Base-by-base conservation (phyloP, 1,140 invertebrate species). In the Cherax destructor region DNA sequence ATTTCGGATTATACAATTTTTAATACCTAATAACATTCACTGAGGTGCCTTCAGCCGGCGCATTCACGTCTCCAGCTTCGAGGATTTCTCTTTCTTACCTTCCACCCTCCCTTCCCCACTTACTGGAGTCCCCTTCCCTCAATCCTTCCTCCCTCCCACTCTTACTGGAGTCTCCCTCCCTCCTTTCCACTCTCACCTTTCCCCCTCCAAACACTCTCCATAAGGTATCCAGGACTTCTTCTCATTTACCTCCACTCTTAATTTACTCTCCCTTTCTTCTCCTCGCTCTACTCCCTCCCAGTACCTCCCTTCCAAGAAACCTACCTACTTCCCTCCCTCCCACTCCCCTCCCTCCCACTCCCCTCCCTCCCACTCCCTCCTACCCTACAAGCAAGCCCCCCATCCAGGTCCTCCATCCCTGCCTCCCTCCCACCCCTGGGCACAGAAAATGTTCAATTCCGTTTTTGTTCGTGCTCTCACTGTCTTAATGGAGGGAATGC, bases 401-500 rank as follows among this genome's bases (percentile, higher is more conserved):
- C 61, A 50, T 52, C 59, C 30, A 41, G 30, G 30, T 41, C 52
- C 52, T 56, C 52, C 30, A 1, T 24, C 59, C 41, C 41, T 24
- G 18, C 5, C 21, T 30, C 77, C 50, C 52, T 61, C 52, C 74
- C 76, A 4, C 30, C 77, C 47, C 59, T 13, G 59, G 84, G 84
- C 69, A 30, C 30, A 30, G 18, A 86, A 86, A 86, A 86, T 86
- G 84, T 86, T 86, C 84, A 86, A 86, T 86, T 86, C 84, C 50
- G 21, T 77, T 77, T 86, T 86, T 76, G 49, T 86, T 77, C 84
- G 50, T 11, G 3, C 49, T 52, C 49, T 61, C 49, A 59, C 24
- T 52, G 84, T 77, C 84, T 86, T 86, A 86, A 86, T 86, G 84
- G 84, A 86, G 84, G 56, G 72, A 86, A 86, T 77, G 16, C 16